Evolutionary conservation across 30 jellyfish, hydroid and myxozoan species (phyloP).

Genomic region (Haliclystus octoradiatus): DNA sequence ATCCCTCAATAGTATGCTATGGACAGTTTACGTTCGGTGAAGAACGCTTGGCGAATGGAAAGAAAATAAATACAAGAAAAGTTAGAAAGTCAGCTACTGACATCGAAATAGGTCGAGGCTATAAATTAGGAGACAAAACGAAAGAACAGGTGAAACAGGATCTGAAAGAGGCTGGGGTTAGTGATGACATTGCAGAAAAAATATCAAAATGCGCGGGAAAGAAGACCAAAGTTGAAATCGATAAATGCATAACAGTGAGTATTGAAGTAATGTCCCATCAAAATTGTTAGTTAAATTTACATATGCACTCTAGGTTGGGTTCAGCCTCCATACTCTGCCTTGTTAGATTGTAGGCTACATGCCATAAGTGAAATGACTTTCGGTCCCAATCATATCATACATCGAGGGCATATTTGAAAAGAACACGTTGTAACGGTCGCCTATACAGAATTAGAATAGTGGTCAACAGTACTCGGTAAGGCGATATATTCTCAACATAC

Average conservation of each 20-base stretch:
- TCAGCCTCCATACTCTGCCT: too few species aligned
- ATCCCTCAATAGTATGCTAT: neutral
- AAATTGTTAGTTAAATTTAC: too few species aligned
- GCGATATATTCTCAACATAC: too few species aligned
- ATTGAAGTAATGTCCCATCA: too few species aligned
- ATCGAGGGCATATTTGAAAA: too few species aligned
- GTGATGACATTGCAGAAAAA: slow-evolving; percentile 19
- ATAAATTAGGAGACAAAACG: slow-evolving; percentile 45
- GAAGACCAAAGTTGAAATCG: slow-evolving; percentile 15
- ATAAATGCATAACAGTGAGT: neutral
- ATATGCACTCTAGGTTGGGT: too few species aligned
- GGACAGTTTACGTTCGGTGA: neutral
- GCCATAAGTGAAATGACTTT: too few species aligned
- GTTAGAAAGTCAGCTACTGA: slow-evolving; percentile 1
- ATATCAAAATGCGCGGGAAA: slow-evolving; percentile 28
- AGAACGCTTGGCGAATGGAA: neutral
- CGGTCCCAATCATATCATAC: too few species aligned
- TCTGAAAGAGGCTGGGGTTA: slow-evolving; percentile 40
- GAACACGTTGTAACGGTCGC: too few species aligned
- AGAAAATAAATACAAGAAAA: neutral
- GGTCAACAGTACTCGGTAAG: too few species aligned
- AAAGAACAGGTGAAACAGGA: slow-evolving; percentile 23
- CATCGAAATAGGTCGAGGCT: slow-evolving; percentile 52
- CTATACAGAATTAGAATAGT: too few species aligned
- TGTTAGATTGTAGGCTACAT: too few species aligned